Percentiles rank a stretch among this genome's conserved stretches.
phyloP scores from a whole-genome alignment of 2,113 vertebrate species.

The Nicator chloris region DNA sequence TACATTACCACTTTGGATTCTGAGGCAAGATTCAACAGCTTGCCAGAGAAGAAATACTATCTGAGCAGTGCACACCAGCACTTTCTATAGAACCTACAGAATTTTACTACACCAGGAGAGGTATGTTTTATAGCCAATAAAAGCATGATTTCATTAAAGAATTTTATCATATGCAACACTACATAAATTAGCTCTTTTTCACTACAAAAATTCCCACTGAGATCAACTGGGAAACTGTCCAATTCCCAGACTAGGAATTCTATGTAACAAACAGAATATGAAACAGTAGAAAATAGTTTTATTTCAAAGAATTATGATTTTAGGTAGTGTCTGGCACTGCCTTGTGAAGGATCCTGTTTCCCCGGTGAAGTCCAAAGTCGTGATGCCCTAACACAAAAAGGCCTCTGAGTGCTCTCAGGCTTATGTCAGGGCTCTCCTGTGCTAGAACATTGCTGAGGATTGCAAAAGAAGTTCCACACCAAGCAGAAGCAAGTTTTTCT shows the following conservation, averaged over 20 bases:
- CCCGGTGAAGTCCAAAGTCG: not conserved
- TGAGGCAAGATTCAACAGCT: not conserved
- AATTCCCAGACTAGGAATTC: not conserved
- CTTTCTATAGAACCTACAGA: not conserved
- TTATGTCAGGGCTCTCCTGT: not conserved
- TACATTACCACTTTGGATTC: not conserved
- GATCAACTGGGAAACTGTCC: not conserved
- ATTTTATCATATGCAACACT: not conserved
- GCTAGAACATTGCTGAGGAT: not conserved
- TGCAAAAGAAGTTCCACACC: not conserved
- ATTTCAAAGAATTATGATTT: not conserved
- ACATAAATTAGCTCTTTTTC: not conserved
- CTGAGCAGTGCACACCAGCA: not conserved
- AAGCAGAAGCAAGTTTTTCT: not conserved
- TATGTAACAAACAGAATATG: not conserved
- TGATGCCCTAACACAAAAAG: not conserved
- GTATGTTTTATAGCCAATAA: slow-evolving; percentile 8
- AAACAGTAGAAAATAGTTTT: not conserved
- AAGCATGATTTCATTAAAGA: slow-evolving; percentile 26
- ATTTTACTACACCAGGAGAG: not conserved
- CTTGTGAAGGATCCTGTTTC: not conserved
- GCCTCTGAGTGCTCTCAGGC: not conserved
- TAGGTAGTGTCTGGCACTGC: not conserved
- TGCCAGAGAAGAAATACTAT: not conserved
- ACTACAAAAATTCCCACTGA: not conserved